A percentile compares a stretch with the other conserved stretches of the same genome.
phyloP scores from a whole-genome alignment of 2,113 vertebrate genomes.

The Coptodon rendalli region DNA sequence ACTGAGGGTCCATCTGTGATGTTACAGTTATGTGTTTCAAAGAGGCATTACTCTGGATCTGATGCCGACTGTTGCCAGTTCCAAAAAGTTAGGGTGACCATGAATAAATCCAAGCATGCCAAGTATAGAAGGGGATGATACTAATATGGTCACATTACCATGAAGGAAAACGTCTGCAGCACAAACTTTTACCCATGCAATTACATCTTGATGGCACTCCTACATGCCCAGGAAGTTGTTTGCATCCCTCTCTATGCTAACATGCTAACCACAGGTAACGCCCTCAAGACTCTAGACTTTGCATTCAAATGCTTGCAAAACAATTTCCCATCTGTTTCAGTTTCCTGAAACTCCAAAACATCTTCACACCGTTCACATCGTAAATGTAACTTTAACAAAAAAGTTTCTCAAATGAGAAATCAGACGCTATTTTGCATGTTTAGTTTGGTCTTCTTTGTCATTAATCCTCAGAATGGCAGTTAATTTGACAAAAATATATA shows the following conservation, averaged over 20 bases:
- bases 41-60: background rate
- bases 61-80: background rate
- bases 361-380: background rate
- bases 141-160: background rate
- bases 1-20: background rate
- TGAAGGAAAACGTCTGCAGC: background rate
- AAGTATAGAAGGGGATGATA: background rate
- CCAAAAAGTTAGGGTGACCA: background rate
- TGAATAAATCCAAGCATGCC: background rate
- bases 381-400: background rate
- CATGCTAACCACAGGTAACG: background rate
- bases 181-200: background rate
- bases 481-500: background rate
- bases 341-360: background rate
- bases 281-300: background rate
- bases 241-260: background rate
- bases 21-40: background rate
- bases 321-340: background rate
- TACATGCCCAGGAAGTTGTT: background rate
- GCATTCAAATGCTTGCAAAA: background rate
- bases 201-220: background rate
- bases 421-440: background rate
- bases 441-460: background rate
- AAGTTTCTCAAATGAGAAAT: background rate
- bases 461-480: background rate